These are phyloP conservation scores for Drosophila ambigua DNA, from an alignment of 1,140 invertebrate species.

Conservation along the genomic window DNA sequence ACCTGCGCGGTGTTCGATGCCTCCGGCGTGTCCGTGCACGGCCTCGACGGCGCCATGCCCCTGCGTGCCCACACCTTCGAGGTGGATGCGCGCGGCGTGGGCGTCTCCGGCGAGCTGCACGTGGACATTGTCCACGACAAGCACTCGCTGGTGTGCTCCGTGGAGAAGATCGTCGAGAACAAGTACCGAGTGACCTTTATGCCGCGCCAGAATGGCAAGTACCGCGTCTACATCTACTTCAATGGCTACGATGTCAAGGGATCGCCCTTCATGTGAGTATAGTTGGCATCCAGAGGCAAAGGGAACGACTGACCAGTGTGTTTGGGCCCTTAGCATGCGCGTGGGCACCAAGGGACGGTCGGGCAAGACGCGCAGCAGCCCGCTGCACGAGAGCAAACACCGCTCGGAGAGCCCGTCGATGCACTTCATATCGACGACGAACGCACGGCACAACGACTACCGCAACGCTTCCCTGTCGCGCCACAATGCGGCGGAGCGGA, in stretches of 20 bases:
- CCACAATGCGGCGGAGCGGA: conserved; percentile 64
- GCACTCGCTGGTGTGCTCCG: conserved; percentile 91
- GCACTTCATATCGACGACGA: conserved; percentile 80
- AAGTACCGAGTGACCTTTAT: conserved; percentile 95
- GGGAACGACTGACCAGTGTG: background rate
- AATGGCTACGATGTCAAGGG: conserved; percentile 98
- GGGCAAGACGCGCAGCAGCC: conserved; percentile 83
- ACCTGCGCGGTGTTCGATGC: conserved; percentile 99
- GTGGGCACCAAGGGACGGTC: conserved; percentile 88
- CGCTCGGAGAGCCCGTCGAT: conserved; percentile 83
- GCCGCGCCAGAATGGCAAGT: conserved; percentile 95
- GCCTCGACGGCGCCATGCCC: conserved; percentile 90
- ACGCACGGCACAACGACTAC: conserved; percentile 78
- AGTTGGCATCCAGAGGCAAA: accelerated
- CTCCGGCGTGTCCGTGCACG: conserved; percentile 91
- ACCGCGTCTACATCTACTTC: conserved; percentile 96
- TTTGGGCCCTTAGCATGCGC: conserved; percentile 84
- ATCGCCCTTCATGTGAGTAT: conserved; percentile 88
- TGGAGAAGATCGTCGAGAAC: conserved; percentile 92
- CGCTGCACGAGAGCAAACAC: conserved; percentile 79
- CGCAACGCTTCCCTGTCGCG: conserved; percentile 68
- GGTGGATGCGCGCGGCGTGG: conserved; percentile 92
- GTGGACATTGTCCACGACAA: conserved; percentile 95
- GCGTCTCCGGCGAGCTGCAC: conserved; percentile 94
- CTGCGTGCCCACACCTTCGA: conserved; percentile 91